phyloP scores from a whole-genome alignment of 1,140 invertebrate genomes.

The Pseudomyrmex flavicornis region DNA sequence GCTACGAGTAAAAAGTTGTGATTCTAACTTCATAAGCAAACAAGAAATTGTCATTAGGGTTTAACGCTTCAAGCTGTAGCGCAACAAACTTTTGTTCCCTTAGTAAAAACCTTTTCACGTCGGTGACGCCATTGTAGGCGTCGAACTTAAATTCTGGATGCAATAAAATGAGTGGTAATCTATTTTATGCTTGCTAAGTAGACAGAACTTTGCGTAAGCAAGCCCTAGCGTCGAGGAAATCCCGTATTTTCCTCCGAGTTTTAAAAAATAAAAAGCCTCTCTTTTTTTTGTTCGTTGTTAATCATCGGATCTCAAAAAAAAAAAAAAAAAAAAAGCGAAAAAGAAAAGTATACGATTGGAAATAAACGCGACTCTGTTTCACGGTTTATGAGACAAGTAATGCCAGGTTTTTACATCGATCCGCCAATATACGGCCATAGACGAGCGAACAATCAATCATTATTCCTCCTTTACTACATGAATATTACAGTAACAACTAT shows the following conservation, averaged over 20 bases:
- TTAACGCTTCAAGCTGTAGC: conserved; percentile 40
- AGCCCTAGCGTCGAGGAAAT: background rate
- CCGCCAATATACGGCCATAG: background rate
- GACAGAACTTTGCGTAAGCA: background rate
- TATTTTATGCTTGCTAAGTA: conserved; percentile 40
- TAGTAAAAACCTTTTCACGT: conserved; percentile 32
- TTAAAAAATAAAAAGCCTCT: too few species aligned
- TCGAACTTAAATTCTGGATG: conserved; percentile 17
- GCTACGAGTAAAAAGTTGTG: conserved; percentile 38
- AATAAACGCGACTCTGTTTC: background rate
- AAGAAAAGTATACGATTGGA: background rate
- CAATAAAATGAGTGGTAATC: conserved; percentile 36
- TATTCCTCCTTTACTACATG: background rate
- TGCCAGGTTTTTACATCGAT: background rate
- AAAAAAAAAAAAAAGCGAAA: too few species aligned
- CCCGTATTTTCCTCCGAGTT: background rate
- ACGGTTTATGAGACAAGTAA: background rate
- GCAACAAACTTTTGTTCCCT: conserved; percentile 40
- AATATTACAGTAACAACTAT: conserved; percentile 13
- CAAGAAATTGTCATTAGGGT: conserved; percentile 56
- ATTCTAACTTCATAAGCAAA: conserved; percentile 55
- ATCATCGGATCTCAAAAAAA: too few species aligned
- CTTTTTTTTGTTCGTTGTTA: too few species aligned
- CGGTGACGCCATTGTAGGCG: conserved; percentile 20
- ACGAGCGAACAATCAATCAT: background rate